Conservation (phyloP, 2,113 vertebrate species). For the Ciconia stormi region DNA sequence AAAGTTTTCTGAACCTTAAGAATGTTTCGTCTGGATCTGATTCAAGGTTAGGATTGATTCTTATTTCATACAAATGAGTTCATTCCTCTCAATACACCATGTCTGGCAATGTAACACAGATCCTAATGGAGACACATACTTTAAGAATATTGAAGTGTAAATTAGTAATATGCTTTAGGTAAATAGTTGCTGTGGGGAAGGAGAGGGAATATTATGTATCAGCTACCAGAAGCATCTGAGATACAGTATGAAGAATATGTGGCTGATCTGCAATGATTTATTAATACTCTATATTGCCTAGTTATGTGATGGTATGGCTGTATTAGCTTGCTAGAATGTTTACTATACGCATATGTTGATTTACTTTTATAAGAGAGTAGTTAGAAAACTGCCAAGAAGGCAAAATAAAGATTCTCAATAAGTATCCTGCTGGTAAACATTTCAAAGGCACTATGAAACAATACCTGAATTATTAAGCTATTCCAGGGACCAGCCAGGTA, state of each 20-base stretch:
- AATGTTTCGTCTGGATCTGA: neutral
- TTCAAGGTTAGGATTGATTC: neutral
- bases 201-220: neutral
- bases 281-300: neutral
- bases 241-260: neutral
- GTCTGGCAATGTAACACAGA: neutral
- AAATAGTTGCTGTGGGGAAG: neutral
- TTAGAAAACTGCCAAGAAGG: conserved; percentile 2
- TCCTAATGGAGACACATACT: neutral
- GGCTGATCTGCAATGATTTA: neutral
- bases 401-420: conserved; percentile 2
- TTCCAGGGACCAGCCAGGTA: neutral
- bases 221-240: neutral
- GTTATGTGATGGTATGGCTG: neutral
- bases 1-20: neutral
- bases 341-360: neutral
- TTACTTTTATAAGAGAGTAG: neutral
- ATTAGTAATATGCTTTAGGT: neutral
- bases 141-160: neutral
- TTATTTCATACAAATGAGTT: conserved; percentile 4
- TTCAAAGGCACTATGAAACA: conserved; percentile 29
- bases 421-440: conserved; percentile 24
- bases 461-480: conserved; percentile 23
- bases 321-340: neutral
- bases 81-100: neutral